Conservation (phyloP, 2,888 invertebrate genomes). For the Pinctada fucata region DNA sequence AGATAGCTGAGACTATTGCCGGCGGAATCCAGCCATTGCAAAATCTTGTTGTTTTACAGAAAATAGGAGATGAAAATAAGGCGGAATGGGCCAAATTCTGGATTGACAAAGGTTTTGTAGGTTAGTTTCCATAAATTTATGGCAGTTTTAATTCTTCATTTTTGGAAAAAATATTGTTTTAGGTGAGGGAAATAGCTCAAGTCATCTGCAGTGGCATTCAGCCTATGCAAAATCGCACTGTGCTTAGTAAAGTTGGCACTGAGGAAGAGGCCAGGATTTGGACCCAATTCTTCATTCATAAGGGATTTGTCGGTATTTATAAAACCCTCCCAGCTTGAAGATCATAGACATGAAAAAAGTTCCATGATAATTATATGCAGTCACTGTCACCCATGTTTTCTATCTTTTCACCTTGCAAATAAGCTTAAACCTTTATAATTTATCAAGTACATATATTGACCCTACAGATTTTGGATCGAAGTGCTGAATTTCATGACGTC, state of each 20-base stretch:
- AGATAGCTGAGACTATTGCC: slow-evolving; percentile 93
- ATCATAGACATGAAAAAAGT: too few species aligned
- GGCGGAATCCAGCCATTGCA: slow-evolving; percentile 98
- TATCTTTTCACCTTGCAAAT: too few species aligned
- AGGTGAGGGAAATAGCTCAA: slow-evolving; percentile 90
- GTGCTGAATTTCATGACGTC: too few species aligned
- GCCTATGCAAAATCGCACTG: slow-evolving; percentile 94
- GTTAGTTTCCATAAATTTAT: slow-evolving; percentile 71
- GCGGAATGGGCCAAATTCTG: slow-evolving; percentile 95
- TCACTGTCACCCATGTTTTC: too few species aligned
- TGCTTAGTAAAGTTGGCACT: slow-evolving; percentile 81
- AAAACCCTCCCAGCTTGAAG: neutral
- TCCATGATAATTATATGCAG: too few species aligned
- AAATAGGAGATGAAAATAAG: slow-evolving; percentile 80
- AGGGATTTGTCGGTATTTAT: slow-evolving; percentile 85
- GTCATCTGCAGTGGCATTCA: slow-evolving; percentile 95
- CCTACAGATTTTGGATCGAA: too few species aligned
- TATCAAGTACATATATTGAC: too few species aligned
- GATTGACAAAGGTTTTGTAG: slow-evolving; percentile 91
- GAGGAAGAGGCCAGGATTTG: slow-evolving; percentile 88
- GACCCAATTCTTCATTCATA: slow-evolving; percentile 94
- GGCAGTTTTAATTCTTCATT: neutral
- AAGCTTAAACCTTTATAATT: too few species aligned
- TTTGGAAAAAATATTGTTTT: slow-evolving; percentile 13
- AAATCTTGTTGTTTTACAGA: slow-evolving; percentile 90